Evolutionary conservation across 2,797 vertebrate genomes (phyloP).

Genomic region (Characodon lateralis): DNA sequence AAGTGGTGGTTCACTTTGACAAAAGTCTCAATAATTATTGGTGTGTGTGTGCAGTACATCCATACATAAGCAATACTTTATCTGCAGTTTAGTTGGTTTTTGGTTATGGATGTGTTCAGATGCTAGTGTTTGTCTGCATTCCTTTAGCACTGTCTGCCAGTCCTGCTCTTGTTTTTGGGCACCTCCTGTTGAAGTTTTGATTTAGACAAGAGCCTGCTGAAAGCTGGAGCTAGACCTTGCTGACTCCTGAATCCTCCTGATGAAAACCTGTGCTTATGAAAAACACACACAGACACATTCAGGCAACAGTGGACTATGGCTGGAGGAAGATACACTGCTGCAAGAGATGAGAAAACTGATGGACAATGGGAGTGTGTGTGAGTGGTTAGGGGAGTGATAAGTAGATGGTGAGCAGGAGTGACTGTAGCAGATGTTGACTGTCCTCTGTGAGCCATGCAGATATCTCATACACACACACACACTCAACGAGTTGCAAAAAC

Average conservation of each 20-base stretch:
- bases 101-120: not conserved
- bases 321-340: not conserved
- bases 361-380: not conserved
- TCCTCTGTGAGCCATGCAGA: conserved; percentile 35
- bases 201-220: conserved; percentile 52
- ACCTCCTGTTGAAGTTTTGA: conserved; percentile 24
- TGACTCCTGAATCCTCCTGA: conserved; percentile 44
- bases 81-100: not conserved
- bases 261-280: conserved; percentile 14
- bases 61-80: not conserved
- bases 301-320: not conserved
- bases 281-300: conserved; percentile 11
- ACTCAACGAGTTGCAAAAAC: conserved; percentile 9
- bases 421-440: conserved; percentile 62
- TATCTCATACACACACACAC: conserved; percentile 11
- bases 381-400: conserved; percentile 45
- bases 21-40: conserved; percentile 45
- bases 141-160: not conserved
- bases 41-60: not conserved
- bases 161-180: conserved; percentile 10
- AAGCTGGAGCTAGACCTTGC: conserved; percentile 53
- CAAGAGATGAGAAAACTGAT: not conserved
- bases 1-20: conserved; percentile 54
- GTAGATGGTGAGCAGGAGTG: not conserved
- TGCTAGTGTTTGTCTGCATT: conserved; percentile 14